These are phyloP conservation scores for Patella vulgata DNA, from an alignment of 1,140 invertebrate genomes.

Conservation along the genomic window DNA sequence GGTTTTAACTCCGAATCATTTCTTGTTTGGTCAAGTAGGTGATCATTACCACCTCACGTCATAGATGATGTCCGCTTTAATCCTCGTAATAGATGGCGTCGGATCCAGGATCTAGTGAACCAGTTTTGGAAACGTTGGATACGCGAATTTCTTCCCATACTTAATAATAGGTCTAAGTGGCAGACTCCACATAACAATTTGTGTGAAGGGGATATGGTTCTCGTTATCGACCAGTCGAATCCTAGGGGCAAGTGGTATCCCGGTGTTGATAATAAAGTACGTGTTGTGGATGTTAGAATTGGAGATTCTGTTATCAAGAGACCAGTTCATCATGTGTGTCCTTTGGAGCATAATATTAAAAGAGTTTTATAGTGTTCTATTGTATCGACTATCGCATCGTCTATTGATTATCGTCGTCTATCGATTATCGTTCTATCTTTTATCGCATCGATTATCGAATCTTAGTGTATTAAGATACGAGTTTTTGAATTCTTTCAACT, in stretches of 20 bases:
- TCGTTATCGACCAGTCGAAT: background rate
- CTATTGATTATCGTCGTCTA: too few species aligned
- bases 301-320: background rate
- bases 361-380: too few species aligned
- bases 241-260: slow-evolving; percentile 8
- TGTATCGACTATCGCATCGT: too few species aligned
- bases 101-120: slow-evolving; percentile 15
- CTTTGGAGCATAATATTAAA: too few species aligned
- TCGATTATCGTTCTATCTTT: too few species aligned
- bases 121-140: slow-evolving; percentile 32
- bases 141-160: slow-evolving; percentile 13
- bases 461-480: too few species aligned
- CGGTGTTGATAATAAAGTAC: slow-evolving; percentile 6
- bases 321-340: slow-evolving; percentile 5
- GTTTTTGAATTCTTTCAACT: too few species aligned
- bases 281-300: background rate
- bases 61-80: slow-evolving; percentile 4
- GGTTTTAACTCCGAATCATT: slow-evolving; percentile 21
- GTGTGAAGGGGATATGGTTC: slow-evolving; percentile 10
- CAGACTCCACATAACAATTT: background rate
- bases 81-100: slow-evolving; percentile 16
- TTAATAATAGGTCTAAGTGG: slow-evolving; percentile 6
- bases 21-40: slow-evolving; percentile 17
- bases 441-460: too few species aligned
- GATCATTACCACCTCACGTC: slow-evolving; percentile 10